Evolutionary conservation across 2,113 vertebrate species (phyloP).

Genomic region (Arvicanthis niloticus): DNA sequence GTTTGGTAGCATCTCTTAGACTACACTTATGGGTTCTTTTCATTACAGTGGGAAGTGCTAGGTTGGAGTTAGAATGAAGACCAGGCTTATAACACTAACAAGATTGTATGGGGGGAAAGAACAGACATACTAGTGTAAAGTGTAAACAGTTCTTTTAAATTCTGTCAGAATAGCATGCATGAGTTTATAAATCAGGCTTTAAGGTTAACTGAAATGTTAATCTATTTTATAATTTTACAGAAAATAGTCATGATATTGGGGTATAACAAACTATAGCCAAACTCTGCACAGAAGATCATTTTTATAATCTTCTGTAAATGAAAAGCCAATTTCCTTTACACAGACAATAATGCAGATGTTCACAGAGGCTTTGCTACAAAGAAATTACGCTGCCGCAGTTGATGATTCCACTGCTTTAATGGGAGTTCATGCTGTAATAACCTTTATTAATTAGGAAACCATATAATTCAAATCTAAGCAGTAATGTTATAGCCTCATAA

Average conservation of each 20-base stretch:
- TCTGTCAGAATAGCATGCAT: conserved; percentile 54
- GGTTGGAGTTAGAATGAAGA: conserved; percentile 42
- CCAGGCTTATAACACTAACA: background rate
- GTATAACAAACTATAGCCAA: conserved; percentile 58
- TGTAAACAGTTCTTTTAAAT: conserved; percentile 60
- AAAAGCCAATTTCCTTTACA: conserved; percentile 76
- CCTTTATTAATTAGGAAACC: conserved; percentile 79
- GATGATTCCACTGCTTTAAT: conserved; percentile 66
- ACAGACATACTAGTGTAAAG: conserved; percentile 1
- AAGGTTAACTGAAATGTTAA: conserved; percentile 20
- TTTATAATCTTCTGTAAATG: conserved; percentile 76
- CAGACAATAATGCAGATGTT: conserved; percentile 71
- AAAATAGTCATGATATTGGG: conserved; percentile 34
- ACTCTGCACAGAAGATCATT: conserved; percentile 52
- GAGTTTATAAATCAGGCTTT: conserved; percentile 62
- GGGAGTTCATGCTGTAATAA: conserved; percentile 73
- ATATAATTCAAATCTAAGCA: conserved; percentile 71
- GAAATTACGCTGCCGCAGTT: conserved; percentile 76
- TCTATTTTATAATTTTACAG: conserved; percentile 11
- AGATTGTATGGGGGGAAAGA: background rate
- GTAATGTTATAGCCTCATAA: conserved; percentile 67
- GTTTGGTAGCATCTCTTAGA: background rate
- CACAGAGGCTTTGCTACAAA: conserved; percentile 70
- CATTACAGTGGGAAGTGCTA: conserved; percentile 18
- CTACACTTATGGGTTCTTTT: background rate